Evolutionary conservation across 2,113 vertebrate species (phyloP), one percentile per base, ranked within the genome.

Genomic region (Dryoscopus gambensis): DNA sequence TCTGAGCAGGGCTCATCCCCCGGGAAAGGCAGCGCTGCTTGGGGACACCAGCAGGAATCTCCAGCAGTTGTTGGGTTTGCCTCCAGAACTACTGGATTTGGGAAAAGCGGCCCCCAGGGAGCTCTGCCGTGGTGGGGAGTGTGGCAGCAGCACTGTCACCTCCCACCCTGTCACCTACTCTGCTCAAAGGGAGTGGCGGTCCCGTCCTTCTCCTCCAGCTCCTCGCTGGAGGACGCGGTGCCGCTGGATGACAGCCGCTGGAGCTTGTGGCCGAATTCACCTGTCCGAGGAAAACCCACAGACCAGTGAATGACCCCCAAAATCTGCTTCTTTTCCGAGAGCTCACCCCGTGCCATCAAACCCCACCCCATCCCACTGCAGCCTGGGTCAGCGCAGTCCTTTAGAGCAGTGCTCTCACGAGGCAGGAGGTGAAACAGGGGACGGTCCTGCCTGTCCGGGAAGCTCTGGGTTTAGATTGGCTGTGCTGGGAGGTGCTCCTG

Each of bases 191-290:
- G 97, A 1, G 95, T 27, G 2, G 97, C 62, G 7, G 69, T 93
- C n/a, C 97, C 95, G 0, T 99, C 99, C 89, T 98, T 99, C 88
- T 98, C 98, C 16, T 96, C 98, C 46, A 97, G 78, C n/a, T 99
- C 99, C 68, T 99, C 99, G 0, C 93, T 98, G 63, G 99, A 99
- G 0, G 99, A 99, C 91, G 98, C 76, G 1, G 99, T 98, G 77
- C 99, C 98, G 0, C 98, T 98, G 62, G 99, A 99, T 0, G 98
- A 97, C 3, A 98, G 97, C 5, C 98, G 96, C 64, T 98, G 97
- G 2, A 98, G 97, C 87, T 98, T 99, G 77, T 94, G 96, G 81
- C 87, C 69, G 15, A 99, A 98, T 87, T 99, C 99, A n/a, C 98
- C 99, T 99, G 73, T 1, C 50, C 59, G 60, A 14, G 97, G 63